Base-by-base conservation (phyloP, 1,140 invertebrate genomes). In the Acromyrmex charruanus region DNA sequence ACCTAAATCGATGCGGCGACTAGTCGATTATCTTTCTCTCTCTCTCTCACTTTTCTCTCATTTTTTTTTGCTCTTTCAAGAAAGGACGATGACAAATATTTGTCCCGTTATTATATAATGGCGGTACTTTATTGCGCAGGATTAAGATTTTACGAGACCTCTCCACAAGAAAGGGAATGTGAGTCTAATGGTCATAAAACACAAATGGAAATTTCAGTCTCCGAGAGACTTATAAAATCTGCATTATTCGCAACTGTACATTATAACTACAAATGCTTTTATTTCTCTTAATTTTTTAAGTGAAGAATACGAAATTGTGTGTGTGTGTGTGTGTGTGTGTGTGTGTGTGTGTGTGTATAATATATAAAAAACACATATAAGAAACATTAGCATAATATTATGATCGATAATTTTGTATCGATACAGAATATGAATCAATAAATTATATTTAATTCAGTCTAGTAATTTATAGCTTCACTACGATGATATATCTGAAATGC, bases 91-190 rank as follows among this genome's bases (percentile, higher is more conserved):
- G 44, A 61, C 86, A 92, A 94, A 94, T 94, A 93, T 94, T 93
- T 94, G 87, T 75, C 88, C 79, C 81, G 81, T 91, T 93, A 94
- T 93, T 93, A 91, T 91, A 93, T 94, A 91, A 93, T 75, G 82
- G 31, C 77, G 69, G 85, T 68, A 71, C 86, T 91, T 91, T 85
- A 69, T 85, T 87, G 51, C 74, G n/a, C 9, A 39, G 89, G 68
- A 92, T 93, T 92, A 90, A 71, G 84, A 85, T 85, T 92, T 92
- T 92, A 89, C 81, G 85, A 51, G 35, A 21, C 55, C 18, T 81
- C 18, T 14, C 18, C 6, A 28, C 12, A 25, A 74, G 28, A 35
- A n/a, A 14, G 2, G 51, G 4, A 4, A 80, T 12, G 28, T 12
- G 3, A n/a, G 14, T 2, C 25, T 10, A 61, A 51, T 44, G 18